These are phyloP conservation scores for Ectemnius lituratus DNA, from an alignment of 2,888 invertebrate species.

Conservation along the genomic window DNA sequence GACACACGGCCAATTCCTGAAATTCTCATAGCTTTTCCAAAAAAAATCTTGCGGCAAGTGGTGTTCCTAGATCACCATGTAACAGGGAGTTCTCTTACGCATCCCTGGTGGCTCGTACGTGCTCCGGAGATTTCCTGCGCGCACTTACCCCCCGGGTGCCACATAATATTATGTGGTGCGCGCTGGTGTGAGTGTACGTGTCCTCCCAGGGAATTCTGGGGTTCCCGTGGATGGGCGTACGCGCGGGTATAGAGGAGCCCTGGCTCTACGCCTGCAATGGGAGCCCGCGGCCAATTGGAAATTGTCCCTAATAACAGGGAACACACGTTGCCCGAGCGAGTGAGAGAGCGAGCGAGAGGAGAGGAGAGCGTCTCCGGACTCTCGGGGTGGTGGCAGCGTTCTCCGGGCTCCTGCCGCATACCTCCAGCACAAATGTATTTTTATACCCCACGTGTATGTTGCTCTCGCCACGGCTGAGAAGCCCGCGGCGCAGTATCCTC, in stretches of 20 bases:
- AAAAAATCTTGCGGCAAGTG: background rate
- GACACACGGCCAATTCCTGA: too few species aligned
- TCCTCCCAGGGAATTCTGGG: conserved; percentile 33
- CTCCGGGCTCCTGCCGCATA: conserved; percentile 57
- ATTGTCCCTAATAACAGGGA: conserved; percentile 78
- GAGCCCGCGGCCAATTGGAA: conserved; percentile 75
- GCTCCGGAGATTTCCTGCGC: conserved; percentile 38
- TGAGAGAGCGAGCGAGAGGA: conserved; percentile 53
- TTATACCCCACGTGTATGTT: conserved; percentile 47
- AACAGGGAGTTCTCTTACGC: background rate
- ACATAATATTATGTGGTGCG: conserved; percentile 67
- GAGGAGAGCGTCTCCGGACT: conserved; percentile 68
- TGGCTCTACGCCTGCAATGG: conserved; percentile 53
- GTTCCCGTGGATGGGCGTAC: conserved; percentile 27
- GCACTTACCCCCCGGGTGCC: conserved; percentile 67
- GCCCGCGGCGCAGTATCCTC: conserved; percentile 5
- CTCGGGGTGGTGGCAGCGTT: conserved; percentile 65
- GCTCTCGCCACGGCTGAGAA: background rate
- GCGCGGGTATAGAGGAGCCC: conserved; percentile 3
- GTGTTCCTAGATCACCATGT: background rate
- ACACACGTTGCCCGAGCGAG: too few species aligned
- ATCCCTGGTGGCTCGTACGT: conserved; percentile 12
- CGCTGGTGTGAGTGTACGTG: conserved; percentile 9
- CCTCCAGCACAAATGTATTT: conserved; percentile 67
- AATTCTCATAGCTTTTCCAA: too few species aligned